phyloP scores from a whole-genome alignment of 2,113 vertebrate species.

The Orthonyx spaldingii region DNA sequence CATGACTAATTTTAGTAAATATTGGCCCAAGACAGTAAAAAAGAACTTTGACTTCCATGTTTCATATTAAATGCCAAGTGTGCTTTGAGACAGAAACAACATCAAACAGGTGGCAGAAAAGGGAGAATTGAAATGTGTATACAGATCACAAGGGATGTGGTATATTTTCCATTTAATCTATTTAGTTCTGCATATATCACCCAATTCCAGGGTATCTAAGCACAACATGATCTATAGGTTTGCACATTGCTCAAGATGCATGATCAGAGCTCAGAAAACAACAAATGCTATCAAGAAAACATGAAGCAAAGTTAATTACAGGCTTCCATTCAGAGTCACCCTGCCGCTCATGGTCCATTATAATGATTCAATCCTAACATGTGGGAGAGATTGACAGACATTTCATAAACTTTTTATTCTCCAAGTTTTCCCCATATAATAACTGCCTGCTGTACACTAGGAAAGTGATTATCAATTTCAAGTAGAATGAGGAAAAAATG shows the following conservation, averaged over 20 bases:
- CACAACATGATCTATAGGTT: constrained; percentile 23
- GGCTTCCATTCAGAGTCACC: constrained; percentile 56
- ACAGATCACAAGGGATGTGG: background rate
- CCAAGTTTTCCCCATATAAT: constrained; percentile 61
- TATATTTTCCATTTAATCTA: background rate
- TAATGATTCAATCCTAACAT: constrained; percentile 72
- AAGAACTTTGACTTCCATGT: background rate
- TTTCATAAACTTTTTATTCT: constrained; percentile 73
- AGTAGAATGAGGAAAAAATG: constrained; percentile 67
- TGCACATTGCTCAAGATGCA: constrained; percentile 11
- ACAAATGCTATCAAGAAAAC: constrained; percentile 71
- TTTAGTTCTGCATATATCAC: background rate
- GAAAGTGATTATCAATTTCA: constrained; percentile 75
- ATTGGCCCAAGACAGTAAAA: background rate
- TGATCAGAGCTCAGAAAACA: constrained; percentile 46
- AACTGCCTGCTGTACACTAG: constrained; percentile 59
- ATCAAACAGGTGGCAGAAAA: background rate
- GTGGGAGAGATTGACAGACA: constrained; percentile 71
- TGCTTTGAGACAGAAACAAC: background rate
- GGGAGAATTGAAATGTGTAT: background rate
- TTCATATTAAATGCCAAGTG: background rate
- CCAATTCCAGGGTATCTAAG: background rate
- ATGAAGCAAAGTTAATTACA: constrained; percentile 75
- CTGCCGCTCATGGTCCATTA: constrained; percentile 57
- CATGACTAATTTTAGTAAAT: background rate